phyloP scores from a whole-genome alignment of 2,888 invertebrate genomes.

The Ethmia dodecea region DNA sequence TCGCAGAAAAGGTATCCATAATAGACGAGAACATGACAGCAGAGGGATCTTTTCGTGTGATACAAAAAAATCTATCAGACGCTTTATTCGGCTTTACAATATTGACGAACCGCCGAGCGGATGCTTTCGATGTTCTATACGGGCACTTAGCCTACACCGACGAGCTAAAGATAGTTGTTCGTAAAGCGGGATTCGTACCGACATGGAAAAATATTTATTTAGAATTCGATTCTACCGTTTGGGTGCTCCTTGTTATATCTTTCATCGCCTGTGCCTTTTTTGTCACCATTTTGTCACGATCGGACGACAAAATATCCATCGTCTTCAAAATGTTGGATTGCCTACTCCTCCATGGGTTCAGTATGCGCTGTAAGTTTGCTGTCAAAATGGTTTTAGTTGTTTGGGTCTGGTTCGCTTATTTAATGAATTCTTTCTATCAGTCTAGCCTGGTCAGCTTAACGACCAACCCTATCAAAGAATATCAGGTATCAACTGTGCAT shows the following conservation, averaged over 20 bases:
- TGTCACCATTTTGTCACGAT: constrained; percentile 15
- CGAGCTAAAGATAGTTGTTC: constrained; percentile 25
- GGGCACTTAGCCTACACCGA: constrained; percentile 24
- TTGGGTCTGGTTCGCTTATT: constrained; percentile 42
- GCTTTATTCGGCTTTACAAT: constrained; percentile 26
- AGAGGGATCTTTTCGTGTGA: constrained; percentile 24
- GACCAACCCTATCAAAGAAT: constrained; percentile 28
- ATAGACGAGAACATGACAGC: constrained; percentile 30
- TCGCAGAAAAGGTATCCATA: constrained; percentile 26
- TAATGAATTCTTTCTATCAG: constrained; percentile 27
- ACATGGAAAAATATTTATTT: constrained; percentile 11
- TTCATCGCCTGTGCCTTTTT: constrained; percentile 27
- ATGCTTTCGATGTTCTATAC: constrained; percentile 25
- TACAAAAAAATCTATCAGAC: constrained; percentile 26
- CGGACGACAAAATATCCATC: constrained; percentile 18
- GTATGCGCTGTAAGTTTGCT: constrained; percentile 15
- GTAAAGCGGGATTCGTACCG: constrained; percentile 20
- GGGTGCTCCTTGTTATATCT: constrained; percentile 23
- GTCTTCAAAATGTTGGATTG: constrained; percentile 26
- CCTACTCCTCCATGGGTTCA: constrained; percentile 25
- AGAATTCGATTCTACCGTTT: constrained; percentile 26
- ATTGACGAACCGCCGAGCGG: constrained; percentile 24
- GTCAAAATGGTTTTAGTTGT: constrained; percentile 23
- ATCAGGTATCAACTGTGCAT: constrained; percentile 34
- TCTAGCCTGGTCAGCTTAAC: constrained; percentile 27